Percentiles rank a stretch among this genome's conserved stretches.
Evolutionary conservation across 1,140 invertebrate genomes (phyloP).

Genomic region (Drosophila kohkoa): DNA sequence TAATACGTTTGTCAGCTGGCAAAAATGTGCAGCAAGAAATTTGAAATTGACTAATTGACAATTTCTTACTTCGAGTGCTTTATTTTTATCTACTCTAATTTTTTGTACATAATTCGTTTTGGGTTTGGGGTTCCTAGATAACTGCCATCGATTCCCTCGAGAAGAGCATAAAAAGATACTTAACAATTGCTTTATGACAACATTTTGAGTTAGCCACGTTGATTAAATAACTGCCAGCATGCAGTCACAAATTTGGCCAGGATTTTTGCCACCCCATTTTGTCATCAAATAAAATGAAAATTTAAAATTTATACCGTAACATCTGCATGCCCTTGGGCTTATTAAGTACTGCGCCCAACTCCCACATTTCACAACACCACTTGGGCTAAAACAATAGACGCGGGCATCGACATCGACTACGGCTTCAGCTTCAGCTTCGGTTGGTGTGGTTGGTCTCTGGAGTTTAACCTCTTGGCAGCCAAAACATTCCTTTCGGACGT

Average conservation of each 20-base stretch:
- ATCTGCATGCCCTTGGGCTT: slow-evolving; percentile 79
- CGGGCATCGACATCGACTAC: not conserved
- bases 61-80: slow-evolving; percentile 6
- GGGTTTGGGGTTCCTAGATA: slow-evolving; percentile 15
- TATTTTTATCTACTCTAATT: slow-evolving; percentile 9
- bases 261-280: slow-evolving; percentile 43
- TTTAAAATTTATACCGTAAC: slow-evolving; percentile 64
- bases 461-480: slow-evolving; percentile 77
- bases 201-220: slow-evolving; percentile 48
- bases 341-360: slow-evolving; percentile 63
- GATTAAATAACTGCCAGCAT: slow-evolving; percentile 59
- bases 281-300: slow-evolving; percentile 61
- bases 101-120: slow-evolving; percentile 2
- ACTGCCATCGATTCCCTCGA: slow-evolving; percentile 37
- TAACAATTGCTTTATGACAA: slow-evolving; percentile 60
- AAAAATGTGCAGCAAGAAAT: slow-evolving; percentile 2
- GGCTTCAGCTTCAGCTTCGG: too few species aligned
- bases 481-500: slow-evolving; percentile 63
- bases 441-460: slow-evolving; percentile 57
- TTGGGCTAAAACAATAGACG: slow-evolving; percentile 43
- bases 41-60: slow-evolving; percentile 16
- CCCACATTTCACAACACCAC: slow-evolving; percentile 1
- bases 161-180: slow-evolving; percentile 37
- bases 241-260: not conserved
- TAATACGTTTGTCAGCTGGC: not conserved